Evolutionary conservation across 2,797 vertebrate species (phyloP), one percentile per base, ranked within the genome.

Genomic region (Eulemur rubriventer): DNA sequence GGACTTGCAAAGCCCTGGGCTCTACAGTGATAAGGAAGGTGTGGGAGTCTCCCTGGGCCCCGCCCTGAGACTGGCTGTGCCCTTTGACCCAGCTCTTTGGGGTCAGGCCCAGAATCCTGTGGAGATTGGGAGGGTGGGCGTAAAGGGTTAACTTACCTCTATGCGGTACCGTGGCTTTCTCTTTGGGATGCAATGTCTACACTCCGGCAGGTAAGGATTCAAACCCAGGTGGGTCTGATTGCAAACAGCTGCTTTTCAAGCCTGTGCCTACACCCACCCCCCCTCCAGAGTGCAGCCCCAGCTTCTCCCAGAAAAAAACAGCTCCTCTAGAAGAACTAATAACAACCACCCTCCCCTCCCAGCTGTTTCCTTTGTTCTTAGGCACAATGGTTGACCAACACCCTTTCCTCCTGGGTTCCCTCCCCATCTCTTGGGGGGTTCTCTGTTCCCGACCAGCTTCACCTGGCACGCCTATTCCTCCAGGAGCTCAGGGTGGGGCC

Each of bases 311-410:
- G 30, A 57, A 55, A 82, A 41, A 33, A 43, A 48, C 26, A 57
- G 35, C 17, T 59, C 78, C 30, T 16, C 4, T 2, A 3, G 59
- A 10, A 83, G 41, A 28, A 24, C 57, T 57, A 10, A 72, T 6
- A 9, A 59, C 35, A 10, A 24, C 24, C 50, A 76, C 33, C 48
- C 20, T 33, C 33, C 0, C 0, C 35, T 13, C 38, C 48, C 67
- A 26, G 52, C 69, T 33, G 14, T 46, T 63, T 28, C 7, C 78
- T 95, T 86, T 57, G 46, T 90, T 79, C 80, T 80, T n/a, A 43
- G n/a, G 50, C 57, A 83, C 91, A 33, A 65, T n/a, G 12, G 80
- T 4, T 38, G 75, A 48, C 10, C 41, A 24, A 28, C 72, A 48
- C 63, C 76, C 63, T 94, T 88, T 52, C 85, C 80, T 94, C 73